Evolutionary conservation across 92 coral and sea anemone species (phyloP).

Genomic region (Porites rus): DNA sequence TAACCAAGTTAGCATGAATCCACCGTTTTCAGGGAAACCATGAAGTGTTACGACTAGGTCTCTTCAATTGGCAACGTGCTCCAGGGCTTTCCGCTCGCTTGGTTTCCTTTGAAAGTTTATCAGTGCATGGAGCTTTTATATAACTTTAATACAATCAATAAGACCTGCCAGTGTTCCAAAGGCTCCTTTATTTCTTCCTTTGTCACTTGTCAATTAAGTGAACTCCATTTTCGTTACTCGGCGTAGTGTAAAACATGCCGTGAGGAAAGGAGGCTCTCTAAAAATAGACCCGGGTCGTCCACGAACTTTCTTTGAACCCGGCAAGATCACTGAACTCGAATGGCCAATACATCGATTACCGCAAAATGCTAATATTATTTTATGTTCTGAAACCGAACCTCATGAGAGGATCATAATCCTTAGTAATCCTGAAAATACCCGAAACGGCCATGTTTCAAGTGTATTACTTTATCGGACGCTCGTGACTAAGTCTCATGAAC

Average conservation of each 20-base stretch:
- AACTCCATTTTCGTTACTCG: constrained; percentile 34
- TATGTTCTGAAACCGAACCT: constrained; percentile 31
- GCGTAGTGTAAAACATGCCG: constrained; percentile 48
- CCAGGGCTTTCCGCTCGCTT: constrained; percentile 21
- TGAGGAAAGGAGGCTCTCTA: constrained; percentile 13
- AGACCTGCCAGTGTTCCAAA: constrained; percentile 5
- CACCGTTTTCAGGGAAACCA: not conserved
- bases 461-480: constrained; percentile 1
- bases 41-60: not conserved
- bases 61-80: not conserved
- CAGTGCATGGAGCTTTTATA: constrained; percentile 4
- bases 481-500: not conserved
- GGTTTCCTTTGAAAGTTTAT: constrained; percentile 6
- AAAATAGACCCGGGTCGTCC: not conserved
- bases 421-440: not conserved
- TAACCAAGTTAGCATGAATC: not conserved
- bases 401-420: constrained; percentile 5
- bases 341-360: not conserved
- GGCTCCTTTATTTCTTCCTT: not conserved
- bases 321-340: constrained; percentile 18
- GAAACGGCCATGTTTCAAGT: constrained; percentile 1
- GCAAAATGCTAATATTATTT: constrained; percentile 28
- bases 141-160: constrained; percentile 27
- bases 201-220: constrained; percentile 20
- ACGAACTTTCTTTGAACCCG: constrained; percentile 7